Conservation (phyloP, 2,888 invertebrate genomes). For the Cosmorhoe ocellata region DNA sequence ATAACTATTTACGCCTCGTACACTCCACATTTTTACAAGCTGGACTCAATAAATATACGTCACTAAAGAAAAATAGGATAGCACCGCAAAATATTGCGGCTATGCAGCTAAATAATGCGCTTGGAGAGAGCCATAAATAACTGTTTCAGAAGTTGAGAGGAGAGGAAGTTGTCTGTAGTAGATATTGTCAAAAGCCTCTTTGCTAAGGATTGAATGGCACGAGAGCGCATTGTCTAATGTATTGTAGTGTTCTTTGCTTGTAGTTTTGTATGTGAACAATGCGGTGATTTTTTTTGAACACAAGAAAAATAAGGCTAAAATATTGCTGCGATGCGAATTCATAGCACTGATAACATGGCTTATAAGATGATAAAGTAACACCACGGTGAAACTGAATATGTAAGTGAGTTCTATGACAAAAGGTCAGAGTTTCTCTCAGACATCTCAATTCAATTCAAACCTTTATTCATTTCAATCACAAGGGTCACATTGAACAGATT, state of each 20-base stretch:
- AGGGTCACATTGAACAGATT: too few species aligned
- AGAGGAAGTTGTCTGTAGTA: conserved; percentile 4
- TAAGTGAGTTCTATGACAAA: too few species aligned
- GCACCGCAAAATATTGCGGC: conserved; percentile 34
- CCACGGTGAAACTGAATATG: too few species aligned
- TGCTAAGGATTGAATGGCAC: conserved; percentile 5
- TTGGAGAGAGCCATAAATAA: conserved; percentile 39
- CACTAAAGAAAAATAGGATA: conserved; percentile 28
- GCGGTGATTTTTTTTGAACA: too few species aligned
- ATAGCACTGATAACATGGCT: too few species aligned
- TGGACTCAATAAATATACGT: conserved; percentile 24
- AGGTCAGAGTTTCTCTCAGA: too few species aligned
- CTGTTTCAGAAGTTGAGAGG: conserved; percentile 22
- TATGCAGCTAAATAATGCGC: conserved; percentile 35
- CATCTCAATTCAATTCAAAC: too few species aligned
- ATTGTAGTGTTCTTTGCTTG: not conserved
- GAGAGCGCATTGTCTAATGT: conserved; percentile 11
- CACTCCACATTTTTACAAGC: conserved; percentile 20
- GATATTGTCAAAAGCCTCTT: conserved; percentile 11
- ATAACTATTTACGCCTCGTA: conserved; percentile 21
- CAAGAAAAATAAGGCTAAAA: too few species aligned
- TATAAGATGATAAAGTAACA: too few species aligned
- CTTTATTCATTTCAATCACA: too few species aligned
- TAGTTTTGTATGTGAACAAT: too few species aligned
- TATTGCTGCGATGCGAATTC: too few species aligned